Conservation (phyloP, 2,888 invertebrate species). For the Athalia rosae region DNA sequence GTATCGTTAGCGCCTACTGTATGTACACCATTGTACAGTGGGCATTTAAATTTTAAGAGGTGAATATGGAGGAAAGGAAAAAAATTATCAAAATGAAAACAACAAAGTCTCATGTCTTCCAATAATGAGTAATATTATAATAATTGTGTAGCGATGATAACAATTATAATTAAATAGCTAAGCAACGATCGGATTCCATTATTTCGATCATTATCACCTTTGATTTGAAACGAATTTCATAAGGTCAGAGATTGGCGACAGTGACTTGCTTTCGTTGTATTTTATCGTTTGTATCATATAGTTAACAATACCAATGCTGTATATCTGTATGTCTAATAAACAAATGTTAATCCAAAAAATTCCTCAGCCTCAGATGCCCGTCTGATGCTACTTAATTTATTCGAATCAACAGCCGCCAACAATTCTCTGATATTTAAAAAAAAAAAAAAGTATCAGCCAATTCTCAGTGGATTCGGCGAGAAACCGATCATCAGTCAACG, state of each 20-base stretch:
- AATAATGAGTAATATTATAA: constrained; percentile 55
- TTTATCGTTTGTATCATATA: constrained; percentile 62
- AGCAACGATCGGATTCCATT: constrained; percentile 41
- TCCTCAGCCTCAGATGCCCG: neutral
- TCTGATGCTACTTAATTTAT: too few relatives aligned
- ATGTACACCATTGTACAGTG: constrained; percentile 35
- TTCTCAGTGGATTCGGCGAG: neutral
- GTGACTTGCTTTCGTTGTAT: constrained; percentile 60
- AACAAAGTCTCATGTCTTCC: constrained; percentile 71
- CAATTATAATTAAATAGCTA: constrained; percentile 48
- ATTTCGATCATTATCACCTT: constrained; percentile 14
- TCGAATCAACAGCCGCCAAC: too few relatives aligned
- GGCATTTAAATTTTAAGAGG: constrained; percentile 61
- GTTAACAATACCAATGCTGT: constrained; percentile 68
- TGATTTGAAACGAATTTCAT: constrained; percentile 21
- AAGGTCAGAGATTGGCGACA: constrained; percentile 42
- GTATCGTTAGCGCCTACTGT: constrained; percentile 32
- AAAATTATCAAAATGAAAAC: constrained; percentile 49
- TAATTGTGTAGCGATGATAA: constrained; percentile 43
- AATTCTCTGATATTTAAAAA: too few relatives aligned
- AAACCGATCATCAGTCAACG: too few relatives aligned
- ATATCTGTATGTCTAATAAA: constrained; percentile 73
- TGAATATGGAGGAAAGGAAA: constrained; percentile 50
- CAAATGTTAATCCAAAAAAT: constrained; percentile 64
- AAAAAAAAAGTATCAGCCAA: neutral